Conservation (phyloP, 2,888 invertebrate species). For the Sinelater perroti region DNA sequence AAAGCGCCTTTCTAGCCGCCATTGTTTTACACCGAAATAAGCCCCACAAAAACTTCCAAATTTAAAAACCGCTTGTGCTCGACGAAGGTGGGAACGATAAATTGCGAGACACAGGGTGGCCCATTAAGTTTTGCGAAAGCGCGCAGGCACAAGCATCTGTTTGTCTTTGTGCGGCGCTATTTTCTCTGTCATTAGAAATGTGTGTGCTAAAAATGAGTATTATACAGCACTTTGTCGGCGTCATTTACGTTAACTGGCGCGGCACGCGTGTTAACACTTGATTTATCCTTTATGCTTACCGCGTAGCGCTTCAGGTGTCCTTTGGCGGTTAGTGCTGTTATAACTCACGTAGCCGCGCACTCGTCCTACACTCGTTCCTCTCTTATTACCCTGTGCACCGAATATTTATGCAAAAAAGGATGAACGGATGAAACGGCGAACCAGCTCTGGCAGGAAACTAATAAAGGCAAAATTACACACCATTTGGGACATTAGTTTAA, state of each 20-base stretch:
- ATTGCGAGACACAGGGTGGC: too few relatives aligned
- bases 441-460: slow-evolving; percentile 35
- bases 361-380: slow-evolving; percentile 23
- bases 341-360: slow-evolving; percentile 31
- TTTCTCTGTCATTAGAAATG: slow-evolving; percentile 35
- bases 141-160: slow-evolving; percentile 14
- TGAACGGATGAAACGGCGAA: slow-evolving; percentile 26
- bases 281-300: slow-evolving; percentile 40
- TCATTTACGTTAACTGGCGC: slow-evolving; percentile 36
- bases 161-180: slow-evolving; percentile 12
- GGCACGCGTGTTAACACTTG: slow-evolving; percentile 39
- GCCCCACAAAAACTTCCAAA: too few relatives aligned
- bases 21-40: too few relatives aligned
- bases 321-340: slow-evolving; percentile 38
- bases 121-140: slow-evolving; percentile 13
- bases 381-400: slow-evolving; percentile 29
- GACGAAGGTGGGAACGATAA: too few relatives aligned
- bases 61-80: too few relatives aligned
- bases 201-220: slow-evolving; percentile 33
- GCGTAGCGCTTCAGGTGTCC: slow-evolving; percentile 39
- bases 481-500: slow-evolving; percentile 40
- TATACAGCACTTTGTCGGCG: slow-evolving; percentile 34
- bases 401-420: slow-evolving; percentile 35
- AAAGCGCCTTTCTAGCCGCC: too few relatives aligned
- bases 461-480: slow-evolving; percentile 40